Conservation (phyloP, 1,140 invertebrate genomes). For the Eumaeus atala region DNA sequence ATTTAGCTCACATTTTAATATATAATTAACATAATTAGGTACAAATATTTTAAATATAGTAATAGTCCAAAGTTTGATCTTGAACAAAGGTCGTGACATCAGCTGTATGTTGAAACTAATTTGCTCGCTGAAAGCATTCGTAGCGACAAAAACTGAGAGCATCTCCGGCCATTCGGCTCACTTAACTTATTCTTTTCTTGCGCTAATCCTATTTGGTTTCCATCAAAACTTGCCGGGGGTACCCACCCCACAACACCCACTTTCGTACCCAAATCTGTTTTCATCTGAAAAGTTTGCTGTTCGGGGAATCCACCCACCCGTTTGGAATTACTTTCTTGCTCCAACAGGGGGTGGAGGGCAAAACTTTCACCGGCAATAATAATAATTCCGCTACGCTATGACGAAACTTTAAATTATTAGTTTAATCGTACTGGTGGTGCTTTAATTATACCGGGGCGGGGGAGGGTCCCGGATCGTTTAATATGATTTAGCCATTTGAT, state of each 20-base stretch:
- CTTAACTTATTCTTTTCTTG: slow-evolving; percentile 59
- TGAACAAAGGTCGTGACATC: too few species aligned
- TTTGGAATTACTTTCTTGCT: slow-evolving; percentile 64
- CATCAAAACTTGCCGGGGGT: slow-evolving; percentile 65
- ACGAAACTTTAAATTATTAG: slow-evolving; percentile 71
- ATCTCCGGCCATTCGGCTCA: slow-evolving; percentile 36
- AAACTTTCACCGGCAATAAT: slow-evolving; percentile 61
- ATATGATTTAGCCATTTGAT: not conserved
- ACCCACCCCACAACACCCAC: slow-evolving; percentile 36
- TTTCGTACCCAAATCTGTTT: slow-evolving; percentile 52
- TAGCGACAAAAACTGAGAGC: slow-evolving; percentile 31
- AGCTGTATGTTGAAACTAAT: too few species aligned
- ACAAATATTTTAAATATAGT: too few species aligned
- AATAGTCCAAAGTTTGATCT: too few species aligned
- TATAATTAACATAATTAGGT: too few species aligned
- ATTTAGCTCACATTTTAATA: too few species aligned
- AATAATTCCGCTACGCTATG: slow-evolving; percentile 64
- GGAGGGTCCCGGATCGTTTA: slow-evolving; percentile 4
- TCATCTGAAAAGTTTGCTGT: slow-evolving; percentile 50
- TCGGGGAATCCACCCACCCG: slow-evolving; percentile 47
- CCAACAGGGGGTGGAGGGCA: slow-evolving; percentile 21
- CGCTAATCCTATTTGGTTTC: slow-evolving; percentile 67
- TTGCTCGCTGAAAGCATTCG: not conserved
- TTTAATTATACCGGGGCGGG: slow-evolving; percentile 50
- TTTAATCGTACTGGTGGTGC: slow-evolving; percentile 58